phyloP scores from a whole-genome alignment of 2,797 vertebrate species.

The Margarornis squamiger region DNA sequence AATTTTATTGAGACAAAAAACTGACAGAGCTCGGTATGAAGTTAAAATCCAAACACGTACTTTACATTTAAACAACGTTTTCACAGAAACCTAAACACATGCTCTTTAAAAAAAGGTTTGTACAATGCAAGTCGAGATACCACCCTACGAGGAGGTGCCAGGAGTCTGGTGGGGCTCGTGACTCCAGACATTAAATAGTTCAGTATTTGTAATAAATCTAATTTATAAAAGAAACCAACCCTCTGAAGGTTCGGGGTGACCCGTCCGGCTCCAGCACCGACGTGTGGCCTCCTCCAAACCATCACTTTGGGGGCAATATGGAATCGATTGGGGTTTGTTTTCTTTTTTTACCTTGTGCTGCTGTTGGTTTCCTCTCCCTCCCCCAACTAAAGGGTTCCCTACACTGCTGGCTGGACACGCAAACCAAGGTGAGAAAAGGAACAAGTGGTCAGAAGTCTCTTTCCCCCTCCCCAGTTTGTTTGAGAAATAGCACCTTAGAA shows the following conservation, averaged over 20 bases:
- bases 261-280: not conserved
- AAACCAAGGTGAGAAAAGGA: not conserved
- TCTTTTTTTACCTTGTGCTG: slow-evolving; percentile 2
- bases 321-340: not conserved
- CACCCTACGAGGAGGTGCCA: slow-evolving; percentile 45
- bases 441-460: not conserved
- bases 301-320: not conserved
- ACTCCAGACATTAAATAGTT: slow-evolving; percentile 59
- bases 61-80: slow-evolving; percentile 78
- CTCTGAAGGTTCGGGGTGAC: not conserved
- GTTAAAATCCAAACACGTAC: slow-evolving; percentile 72
- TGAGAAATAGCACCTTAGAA: slow-evolving; percentile 63
- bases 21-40: slow-evolving; percentile 74
- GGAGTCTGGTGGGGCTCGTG: slow-evolving; percentile 32
- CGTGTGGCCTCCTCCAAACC: not conserved
- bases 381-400: not conserved
- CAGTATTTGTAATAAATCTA: slow-evolving; percentile 25
- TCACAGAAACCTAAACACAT: slow-evolving; percentile 81
- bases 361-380: not conserved
- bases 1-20: slow-evolving; percentile 80
- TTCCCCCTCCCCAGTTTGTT: not conserved
- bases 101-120: slow-evolving; percentile 75
- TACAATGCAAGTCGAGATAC: slow-evolving; percentile 67
- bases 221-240: not conserved
- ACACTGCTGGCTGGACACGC: not conserved